A percentile compares a stretch with the other conserved stretches of the same genome.
Conservation (phyloP, 1,140 invertebrate species). For the Zelostemma sp. region DNA sequence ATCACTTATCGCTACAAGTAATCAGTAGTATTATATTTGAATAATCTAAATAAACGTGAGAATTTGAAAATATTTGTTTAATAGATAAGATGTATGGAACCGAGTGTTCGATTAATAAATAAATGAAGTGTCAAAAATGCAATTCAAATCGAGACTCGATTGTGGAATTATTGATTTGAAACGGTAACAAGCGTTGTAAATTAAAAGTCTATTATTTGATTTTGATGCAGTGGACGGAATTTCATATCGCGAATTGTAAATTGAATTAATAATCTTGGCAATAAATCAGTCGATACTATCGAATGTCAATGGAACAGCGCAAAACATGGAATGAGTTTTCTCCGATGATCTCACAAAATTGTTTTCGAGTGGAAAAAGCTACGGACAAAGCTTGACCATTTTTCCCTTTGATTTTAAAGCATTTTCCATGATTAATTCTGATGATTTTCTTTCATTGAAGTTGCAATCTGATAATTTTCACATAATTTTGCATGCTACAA, state of each 20-base stretch:
- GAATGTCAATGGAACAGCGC: not conserved
- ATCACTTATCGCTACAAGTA: too few species aligned
- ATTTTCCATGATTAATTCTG: not conserved
- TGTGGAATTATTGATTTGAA: too few species aligned
- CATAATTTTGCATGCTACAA: too few species aligned
- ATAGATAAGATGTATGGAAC: too few species aligned
- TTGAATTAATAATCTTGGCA: constrained; percentile 4
- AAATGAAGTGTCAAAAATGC: too few species aligned
- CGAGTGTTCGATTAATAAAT: too few species aligned
- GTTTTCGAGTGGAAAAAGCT: not conserved
- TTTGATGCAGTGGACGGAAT: constrained; percentile 1
- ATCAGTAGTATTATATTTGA: too few species aligned
- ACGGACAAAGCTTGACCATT: not conserved
- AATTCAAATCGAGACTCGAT: too few species aligned
- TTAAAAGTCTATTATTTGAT: not conserved
- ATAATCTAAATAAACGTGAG: too few species aligned
- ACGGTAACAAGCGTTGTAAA: not conserved
- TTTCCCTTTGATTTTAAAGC: not conserved
- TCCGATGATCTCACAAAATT: not conserved
- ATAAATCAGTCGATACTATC: constrained; percentile 9
- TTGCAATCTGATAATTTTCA: not conserved
- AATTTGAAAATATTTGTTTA: too few species aligned
- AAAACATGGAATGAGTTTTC: not conserved
- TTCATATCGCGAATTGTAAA: constrained; percentile 5
- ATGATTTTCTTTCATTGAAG: not conserved